phyloP scores from a whole-genome alignment of 2,888 invertebrate genomes.

The Tanytarsus gracilentus region DNA sequence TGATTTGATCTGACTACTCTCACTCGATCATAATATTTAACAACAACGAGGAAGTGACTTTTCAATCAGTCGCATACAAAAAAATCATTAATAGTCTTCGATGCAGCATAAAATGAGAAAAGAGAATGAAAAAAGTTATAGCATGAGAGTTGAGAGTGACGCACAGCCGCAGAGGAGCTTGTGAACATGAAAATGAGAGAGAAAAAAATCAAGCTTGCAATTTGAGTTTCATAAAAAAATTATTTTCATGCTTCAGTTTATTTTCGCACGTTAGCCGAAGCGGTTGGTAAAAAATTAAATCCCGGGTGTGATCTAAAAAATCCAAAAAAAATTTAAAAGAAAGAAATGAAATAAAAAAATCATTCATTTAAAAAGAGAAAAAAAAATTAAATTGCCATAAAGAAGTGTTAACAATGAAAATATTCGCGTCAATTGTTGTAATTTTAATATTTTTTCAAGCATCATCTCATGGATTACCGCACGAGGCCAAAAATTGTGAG shows the following conservation, averaged over 20 bases:
- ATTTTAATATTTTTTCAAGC: neutral
- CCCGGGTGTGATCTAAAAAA: neutral
- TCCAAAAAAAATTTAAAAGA: neutral
- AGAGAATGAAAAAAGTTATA: neutral
- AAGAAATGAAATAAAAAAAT: neutral
- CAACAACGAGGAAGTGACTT: constrained; percentile 1
- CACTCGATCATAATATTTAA: neutral
- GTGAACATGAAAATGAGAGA: neutral
- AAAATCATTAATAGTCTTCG: neutral
- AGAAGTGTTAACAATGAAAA: neutral
- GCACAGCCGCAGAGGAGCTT: neutral
- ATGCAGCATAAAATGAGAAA: neutral
- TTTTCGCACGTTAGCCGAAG: neutral
- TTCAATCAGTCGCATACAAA: neutral
- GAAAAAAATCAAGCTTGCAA: too few species aligned
- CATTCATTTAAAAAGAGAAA: neutral
- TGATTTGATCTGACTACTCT: neutral
- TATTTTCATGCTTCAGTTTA: neutral
- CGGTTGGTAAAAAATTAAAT: neutral
- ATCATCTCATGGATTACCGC: neutral
- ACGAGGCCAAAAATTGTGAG: neutral
- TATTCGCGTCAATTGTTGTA: neutral
- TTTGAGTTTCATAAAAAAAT: neutral
- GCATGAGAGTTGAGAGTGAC: neutral
- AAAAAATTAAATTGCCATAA: neutral